Evolutionary conservation across 2,888 invertebrate species (phyloP).

Genomic region (Vesta saturnalis): DNA sequence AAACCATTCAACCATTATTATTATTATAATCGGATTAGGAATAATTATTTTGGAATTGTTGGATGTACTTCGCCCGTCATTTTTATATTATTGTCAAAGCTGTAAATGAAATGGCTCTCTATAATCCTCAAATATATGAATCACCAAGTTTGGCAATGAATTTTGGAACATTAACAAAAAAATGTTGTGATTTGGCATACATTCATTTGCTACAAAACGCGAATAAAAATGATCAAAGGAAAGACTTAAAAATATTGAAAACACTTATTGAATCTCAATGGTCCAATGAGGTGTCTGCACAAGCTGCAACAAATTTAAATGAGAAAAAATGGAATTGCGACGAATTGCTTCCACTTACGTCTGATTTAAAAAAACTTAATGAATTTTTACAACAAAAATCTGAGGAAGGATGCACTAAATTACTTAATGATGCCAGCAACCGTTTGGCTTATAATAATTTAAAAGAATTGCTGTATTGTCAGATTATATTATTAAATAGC

Average conservation of each 20-base stretch:
- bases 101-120: constrained; percentile 41
- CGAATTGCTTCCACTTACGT: constrained; percentile 43
- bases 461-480: constrained; percentile 39
- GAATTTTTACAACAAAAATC: constrained; percentile 30
- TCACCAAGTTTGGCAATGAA: constrained; percentile 46
- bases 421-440: constrained; percentile 16
- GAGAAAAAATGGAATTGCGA: constrained; percentile 46
- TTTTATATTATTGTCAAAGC: constrained; percentile 38
- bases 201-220: constrained; percentile 38
- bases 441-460: constrained; percentile 29
- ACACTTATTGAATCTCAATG: constrained; percentile 45
- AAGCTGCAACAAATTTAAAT: constrained; percentile 44
- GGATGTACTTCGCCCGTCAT: constrained; percentile 41
- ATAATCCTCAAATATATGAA: constrained; percentile 43
- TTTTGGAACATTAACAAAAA: constrained; percentile 46
- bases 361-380: constrained; percentile 42
- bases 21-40: too few species aligned
- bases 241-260: constrained; percentile 45
- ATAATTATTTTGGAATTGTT: constrained; percentile 39
- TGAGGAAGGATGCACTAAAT: constrained; percentile 13
- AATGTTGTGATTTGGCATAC: constrained; percentile 44
- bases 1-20: too few species aligned
- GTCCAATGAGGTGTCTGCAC: constrained; percentile 45
- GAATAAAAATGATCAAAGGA: constrained; percentile 29
- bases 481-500: constrained; percentile 41